Base-by-base conservation (phyloP, 2,888 invertebrate genomes). In the Neoaliturus tenellus region DNA sequence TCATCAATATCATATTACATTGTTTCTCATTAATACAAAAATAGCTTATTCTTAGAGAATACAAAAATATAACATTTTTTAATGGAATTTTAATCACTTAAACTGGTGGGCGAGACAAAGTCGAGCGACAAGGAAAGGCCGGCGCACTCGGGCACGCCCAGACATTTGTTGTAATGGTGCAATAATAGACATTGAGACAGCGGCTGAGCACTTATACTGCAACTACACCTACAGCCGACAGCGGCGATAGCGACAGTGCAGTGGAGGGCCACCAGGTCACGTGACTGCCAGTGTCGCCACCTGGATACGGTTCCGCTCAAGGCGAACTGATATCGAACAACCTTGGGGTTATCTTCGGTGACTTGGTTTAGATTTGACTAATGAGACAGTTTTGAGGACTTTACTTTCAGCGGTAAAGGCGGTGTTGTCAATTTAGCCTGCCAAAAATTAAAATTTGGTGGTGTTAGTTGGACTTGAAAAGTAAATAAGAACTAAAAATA, bases 161-260 rank as follows among this genome's bases (percentile, higher is more conserved):
- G 31, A 25, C 25, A 28, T 62, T 62, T 62, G 62, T 62, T 62
- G 62, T 1, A 31, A 62, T 62, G 62, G 31, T 62, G 62, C 62
- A 62, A 62, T 31, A 62, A 62, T 51, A 51, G 20, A 23, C 51
- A 51, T 23, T 2, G 51, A 51, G 51, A 20, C 51, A 10, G 12
- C 48, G 14, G 14, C 48, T 14, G 20, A 23, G 51, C 51, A 44
- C 44, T 44, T 44, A 12, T 17, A 44, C 44, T 10, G 51, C 14
- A 51, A 51, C 51, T 51, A 23, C 20, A 20, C 5, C 20, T 51
- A 23, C 51, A 14, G 51, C 23, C 10, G 44, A 14, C 2, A 44
- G 17, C 17, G 44, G 44, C 17, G n/a, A n/a, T n/a, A n/a, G 35
- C 35, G 10, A 6, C 6, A 35, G 35, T 35, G 10, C 10, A 6